Base-by-base conservation (phyloP, 2,888 invertebrate species). In the Lasius fuliginosus region DNA sequence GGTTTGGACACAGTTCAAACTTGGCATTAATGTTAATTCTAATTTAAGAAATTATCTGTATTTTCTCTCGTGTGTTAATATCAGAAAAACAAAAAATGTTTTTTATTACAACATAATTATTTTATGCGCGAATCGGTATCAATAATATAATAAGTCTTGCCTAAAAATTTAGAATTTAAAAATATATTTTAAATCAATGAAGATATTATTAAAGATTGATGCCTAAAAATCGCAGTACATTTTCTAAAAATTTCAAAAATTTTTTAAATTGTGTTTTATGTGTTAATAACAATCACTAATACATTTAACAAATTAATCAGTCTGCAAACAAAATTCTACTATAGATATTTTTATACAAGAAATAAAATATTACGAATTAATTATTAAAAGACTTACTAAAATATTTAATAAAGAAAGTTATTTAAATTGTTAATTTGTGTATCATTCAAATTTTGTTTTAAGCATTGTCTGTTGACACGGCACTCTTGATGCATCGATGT, bases 371-470 rank as follows among this genome's bases (percentile, higher is more conserved):
- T 49, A 46, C 4, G 33, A 53, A 33, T 69, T 15, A 46, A n/a
- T n/a, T 33, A 53, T 69, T 2, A 71, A 49, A 49, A 49, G 12
- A n/a, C 11, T 12, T 33, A 33, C 15, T 33, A 69, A 69, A 36
- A 36, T 53, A 15, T 56, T 71, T 53, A 71, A n/a, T 56, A n/a
- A 36, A 36, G 12, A 23, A n/a, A 36, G n/a, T 5, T 15, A 71
- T 56, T 71, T 4, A 36, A 40, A 23, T 1, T n/a, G n/a, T n/a
- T n/a, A 36, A 36, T 30, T 15, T 49, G 11, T n/a, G n/a, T 5
- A 23, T n/a, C 4, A 75, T 33, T 64, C 33, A 6, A 64, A 64
- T n/a, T 74, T 42, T 8, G 23, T 71, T 60, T 74, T 15, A 74
- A 74, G 30, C 42, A 60, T 60, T 75, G 33, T 42, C n/a, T 33